Evolutionary conservation across 2,797 vertebrate genomes (phyloP).

Genomic region (Natrix natrix): DNA sequence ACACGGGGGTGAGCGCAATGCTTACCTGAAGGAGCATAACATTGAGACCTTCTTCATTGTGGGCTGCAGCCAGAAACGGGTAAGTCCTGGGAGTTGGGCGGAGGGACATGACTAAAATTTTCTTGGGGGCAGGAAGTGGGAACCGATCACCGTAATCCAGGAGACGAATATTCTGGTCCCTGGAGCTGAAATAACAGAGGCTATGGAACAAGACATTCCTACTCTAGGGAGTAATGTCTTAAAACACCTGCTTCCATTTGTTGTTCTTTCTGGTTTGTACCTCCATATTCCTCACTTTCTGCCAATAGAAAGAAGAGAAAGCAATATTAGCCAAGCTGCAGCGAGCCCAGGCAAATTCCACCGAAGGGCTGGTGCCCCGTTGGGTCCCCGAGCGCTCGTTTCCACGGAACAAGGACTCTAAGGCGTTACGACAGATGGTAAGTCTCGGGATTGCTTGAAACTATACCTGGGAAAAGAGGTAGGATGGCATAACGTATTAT

Average conservation of each 20-base stretch:
- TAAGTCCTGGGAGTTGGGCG: conserved; percentile 57
- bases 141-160: background rate
- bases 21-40: conserved; percentile 92
- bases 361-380: conserved; percentile 86
- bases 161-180: background rate
- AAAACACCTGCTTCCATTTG: background rate
- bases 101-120: background rate
- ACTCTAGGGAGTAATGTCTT: background rate
- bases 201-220: background rate
- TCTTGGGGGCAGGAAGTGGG: background rate
- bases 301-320: conserved; percentile 90
- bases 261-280: background rate
- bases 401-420: conserved; percentile 91
- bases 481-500: background rate
- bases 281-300: background rate
- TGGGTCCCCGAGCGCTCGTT: conserved; percentile 94
- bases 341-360: conserved; percentile 86
- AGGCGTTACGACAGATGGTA: conserved; percentile 97
- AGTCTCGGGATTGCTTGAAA: conserved; percentile 29
- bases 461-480: background rate
- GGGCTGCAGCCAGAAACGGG: conserved; percentile 94
- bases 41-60: conserved; percentile 95
- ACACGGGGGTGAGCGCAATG: conserved; percentile 88
- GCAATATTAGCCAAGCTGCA: conserved; percentile 95
- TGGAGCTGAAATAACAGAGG: background rate